Percentiles rank a stretch among this genome's conserved stretches.
Evolutionary conservation across 2,113 vertebrate species (phyloP).

Genomic region (Rhea pennata): DNA sequence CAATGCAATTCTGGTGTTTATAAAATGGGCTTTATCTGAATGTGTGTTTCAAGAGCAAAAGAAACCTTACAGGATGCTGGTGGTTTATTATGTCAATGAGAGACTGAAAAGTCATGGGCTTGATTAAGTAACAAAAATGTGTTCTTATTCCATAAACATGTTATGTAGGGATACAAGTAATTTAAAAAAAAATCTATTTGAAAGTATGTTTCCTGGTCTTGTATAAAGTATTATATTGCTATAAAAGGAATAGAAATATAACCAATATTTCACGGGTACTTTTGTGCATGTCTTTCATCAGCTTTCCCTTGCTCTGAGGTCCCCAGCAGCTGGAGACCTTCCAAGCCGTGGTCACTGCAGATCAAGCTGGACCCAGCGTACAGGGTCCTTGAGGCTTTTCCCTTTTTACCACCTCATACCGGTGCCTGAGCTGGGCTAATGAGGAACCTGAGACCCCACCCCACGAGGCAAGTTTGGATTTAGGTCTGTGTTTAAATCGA

Average conservation of each 20-base stretch:
- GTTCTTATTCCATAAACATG: neutral
- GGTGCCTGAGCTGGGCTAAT: too few species aligned
- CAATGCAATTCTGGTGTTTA: constrained; percentile 11
- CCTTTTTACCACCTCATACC: too few species aligned
- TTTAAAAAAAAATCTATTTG: neutral
- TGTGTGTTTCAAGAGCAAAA: neutral
- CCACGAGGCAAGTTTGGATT: neutral
- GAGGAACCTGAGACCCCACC: neutral
- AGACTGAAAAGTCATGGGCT: neutral
- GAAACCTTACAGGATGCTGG: neutral
- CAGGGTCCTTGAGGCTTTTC: neutral
- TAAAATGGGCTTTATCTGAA: constrained; percentile 20
- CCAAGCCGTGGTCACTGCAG: neutral
- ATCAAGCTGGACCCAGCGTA: neutral
- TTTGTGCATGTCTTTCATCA: neutral
- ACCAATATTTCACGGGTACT: neutral
- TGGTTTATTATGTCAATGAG: neutral
- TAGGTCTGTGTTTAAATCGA: neutral
- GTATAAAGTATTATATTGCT: constrained; percentile 13
- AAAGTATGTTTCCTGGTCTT: constrained; percentile 6
- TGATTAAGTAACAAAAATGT: neutral
- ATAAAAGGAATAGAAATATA: constrained; percentile 32
- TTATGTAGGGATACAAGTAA: neutral
- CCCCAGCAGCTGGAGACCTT: neutral
- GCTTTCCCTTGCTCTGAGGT: neutral